These are phyloP conservation scores for Myiotriccus ornatus DNA, from an alignment of 2,797 vertebrate genomes.

Conservation along the genomic window DNA sequence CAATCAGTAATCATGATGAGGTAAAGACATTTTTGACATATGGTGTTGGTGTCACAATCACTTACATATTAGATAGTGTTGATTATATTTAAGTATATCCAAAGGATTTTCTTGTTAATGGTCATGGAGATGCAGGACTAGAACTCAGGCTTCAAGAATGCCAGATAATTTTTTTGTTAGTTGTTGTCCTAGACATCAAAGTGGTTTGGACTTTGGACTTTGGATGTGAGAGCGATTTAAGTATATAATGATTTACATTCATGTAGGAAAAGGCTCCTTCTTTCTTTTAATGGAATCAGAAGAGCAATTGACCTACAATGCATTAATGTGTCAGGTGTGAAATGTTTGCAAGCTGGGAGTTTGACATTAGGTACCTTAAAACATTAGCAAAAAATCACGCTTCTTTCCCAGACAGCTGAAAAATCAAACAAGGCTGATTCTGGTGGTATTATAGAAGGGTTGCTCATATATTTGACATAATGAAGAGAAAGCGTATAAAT, in stretches of 20 bases:
- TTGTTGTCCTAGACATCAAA: neutral
- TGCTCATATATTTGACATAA: neutral
- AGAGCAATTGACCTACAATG: neutral
- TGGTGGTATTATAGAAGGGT: neutral
- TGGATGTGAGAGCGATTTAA: neutral
- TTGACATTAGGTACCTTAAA: neutral
- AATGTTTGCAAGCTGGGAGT: neutral
- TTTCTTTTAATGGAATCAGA: neutral
- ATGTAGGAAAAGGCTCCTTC: neutral
- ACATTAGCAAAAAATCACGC: neutral
- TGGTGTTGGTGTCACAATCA: neutral
- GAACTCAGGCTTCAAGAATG: neutral
- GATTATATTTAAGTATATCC: neutral
- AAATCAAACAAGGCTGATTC: neutral
- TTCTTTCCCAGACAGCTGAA: neutral
- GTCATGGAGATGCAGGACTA: neutral
- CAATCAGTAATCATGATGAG: neutral
- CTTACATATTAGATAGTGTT: neutral
- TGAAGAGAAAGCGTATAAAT: neutral
- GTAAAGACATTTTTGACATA: neutral
- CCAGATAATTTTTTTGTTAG: neutral
- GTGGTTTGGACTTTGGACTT: neutral
- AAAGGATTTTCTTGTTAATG: neutral
- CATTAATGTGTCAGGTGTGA: neutral
- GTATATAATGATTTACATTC: neutral